Conservation (phyloP, 2,888 invertebrate genomes). For the Nymphalis polychloros region DNA sequence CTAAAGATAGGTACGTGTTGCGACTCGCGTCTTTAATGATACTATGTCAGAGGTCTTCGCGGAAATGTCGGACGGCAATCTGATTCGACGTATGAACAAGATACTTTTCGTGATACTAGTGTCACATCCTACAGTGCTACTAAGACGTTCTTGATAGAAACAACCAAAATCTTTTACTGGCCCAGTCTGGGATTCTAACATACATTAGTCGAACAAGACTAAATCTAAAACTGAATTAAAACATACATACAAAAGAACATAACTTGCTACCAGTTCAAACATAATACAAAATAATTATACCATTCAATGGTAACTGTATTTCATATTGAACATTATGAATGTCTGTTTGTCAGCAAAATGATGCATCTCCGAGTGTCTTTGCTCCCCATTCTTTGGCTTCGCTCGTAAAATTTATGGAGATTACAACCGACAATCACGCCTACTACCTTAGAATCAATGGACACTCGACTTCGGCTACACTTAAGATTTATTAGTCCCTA, state of each 20-base stretch:
- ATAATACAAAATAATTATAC: conserved; percentile 20
- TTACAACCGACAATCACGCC: conserved; percentile 71
- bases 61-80: no score
- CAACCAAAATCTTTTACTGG: no score
- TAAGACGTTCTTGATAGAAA: no score
- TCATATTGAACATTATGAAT: conserved; percentile 18
- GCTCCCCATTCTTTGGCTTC: conserved; percentile 25
- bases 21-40: no score
- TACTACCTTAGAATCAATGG: conserved; percentile 71
- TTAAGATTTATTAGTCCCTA: conserved; percentile 76
- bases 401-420: conserved; percentile 70
- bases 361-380: conserved; percentile 23
- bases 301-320: conserved; percentile 16
- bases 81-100: no score
- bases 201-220: no score
- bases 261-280: not conserved
- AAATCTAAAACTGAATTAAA: no score
- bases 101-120: no score
- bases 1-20: no score
- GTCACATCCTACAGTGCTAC: no score
- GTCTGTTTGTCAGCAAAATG: conserved; percentile 34
- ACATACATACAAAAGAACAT: not conserved
- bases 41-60: no score
- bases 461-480: conserved; percentile 53
- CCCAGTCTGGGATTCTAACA: no score